A percentile compares a stretch with the other conserved stretches of the same genome.
These are phyloP conservation scores for Drosophila orena DNA, from an alignment of 1,140 invertebrate genomes.

Conservation along the genomic window DNA sequence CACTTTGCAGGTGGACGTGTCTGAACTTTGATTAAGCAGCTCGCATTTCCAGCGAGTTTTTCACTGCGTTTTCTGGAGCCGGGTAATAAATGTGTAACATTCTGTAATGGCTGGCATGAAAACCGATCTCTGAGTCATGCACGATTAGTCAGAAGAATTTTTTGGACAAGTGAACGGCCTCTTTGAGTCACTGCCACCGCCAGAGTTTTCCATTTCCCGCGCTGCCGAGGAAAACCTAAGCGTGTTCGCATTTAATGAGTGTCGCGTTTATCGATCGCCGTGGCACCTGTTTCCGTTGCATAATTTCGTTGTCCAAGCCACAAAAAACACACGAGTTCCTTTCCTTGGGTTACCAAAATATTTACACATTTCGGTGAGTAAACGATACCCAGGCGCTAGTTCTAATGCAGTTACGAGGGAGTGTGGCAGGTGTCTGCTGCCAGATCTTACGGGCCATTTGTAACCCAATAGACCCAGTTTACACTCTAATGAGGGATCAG, in stretches of 20 bases:
- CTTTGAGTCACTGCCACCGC: slow-evolving; percentile 54
- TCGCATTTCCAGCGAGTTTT: not conserved
- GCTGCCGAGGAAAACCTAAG: slow-evolving; percentile 27
- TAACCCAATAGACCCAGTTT: slow-evolving; percentile 30
- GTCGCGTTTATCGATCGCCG: slow-evolving; percentile 51
- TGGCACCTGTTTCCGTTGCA: slow-evolving; percentile 78
- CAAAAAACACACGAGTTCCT: slow-evolving; percentile 11
- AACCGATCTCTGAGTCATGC: slow-evolving; percentile 64
- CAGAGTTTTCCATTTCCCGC: slow-evolving; percentile 47
- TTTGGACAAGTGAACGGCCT: slow-evolving; percentile 26
- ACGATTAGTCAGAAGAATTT: slow-evolving; percentile 72
- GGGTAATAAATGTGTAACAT: slow-evolving; percentile 61
- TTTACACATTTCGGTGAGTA: slow-evolving; percentile 51
- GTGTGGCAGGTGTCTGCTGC: slow-evolving; percentile 67
- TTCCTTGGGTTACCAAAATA: slow-evolving; percentile 48
- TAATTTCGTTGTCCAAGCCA: slow-evolving; percentile 27
- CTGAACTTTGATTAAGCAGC: slow-evolving; percentile 54
- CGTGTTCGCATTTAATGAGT: slow-evolving; percentile 55
- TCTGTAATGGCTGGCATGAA: slow-evolving; percentile 47
- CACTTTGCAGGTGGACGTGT: slow-evolving; percentile 61
- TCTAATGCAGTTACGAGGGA: slow-evolving; percentile 69
- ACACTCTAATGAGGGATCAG: slow-evolving; percentile 46
- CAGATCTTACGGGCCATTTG: slow-evolving; percentile 31
- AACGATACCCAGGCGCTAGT: slow-evolving; percentile 48
- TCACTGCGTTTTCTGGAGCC: slow-evolving; percentile 9